Percentiles rank a stretch among this genome's conserved stretches.
Evolutionary conservation across 2,888 invertebrate species (phyloP).

Genomic region (Ectemnius lituratus): DNA sequence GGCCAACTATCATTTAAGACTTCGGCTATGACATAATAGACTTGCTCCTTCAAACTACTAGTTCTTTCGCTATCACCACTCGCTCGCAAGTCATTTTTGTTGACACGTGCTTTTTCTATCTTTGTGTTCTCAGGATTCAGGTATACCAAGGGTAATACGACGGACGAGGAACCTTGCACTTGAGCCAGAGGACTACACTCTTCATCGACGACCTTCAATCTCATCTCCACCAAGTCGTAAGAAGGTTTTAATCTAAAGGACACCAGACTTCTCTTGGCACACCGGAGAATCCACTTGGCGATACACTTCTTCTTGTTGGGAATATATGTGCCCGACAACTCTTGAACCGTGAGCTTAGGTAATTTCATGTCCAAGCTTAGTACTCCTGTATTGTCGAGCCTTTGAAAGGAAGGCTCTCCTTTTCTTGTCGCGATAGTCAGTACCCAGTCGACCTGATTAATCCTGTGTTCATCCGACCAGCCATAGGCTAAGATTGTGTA

Average conservation of each 20-base stretch:
- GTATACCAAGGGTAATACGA: constrained; percentile 57
- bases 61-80: constrained; percentile 4
- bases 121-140: constrained; percentile 10
- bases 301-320: constrained; percentile 57
- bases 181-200: constrained; percentile 32
- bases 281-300: constrained; percentile 45
- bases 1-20: constrained; percentile 77
- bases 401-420: constrained; percentile 51
- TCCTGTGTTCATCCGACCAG: constrained; percentile 38
- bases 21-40: constrained; percentile 65
- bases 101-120: neutral
- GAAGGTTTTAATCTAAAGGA: constrained; percentile 58
- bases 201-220: constrained; percentile 41
- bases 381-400: constrained; percentile 17
- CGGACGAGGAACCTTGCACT: constrained; percentile 38
- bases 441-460: constrained; percentile 59
- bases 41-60: neutral
- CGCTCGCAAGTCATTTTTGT: neutral
- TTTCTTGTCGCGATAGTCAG: constrained; percentile 61
- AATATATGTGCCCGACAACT: constrained; percentile 56
- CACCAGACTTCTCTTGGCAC: constrained; percentile 25
- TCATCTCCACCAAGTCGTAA: constrained; percentile 47
- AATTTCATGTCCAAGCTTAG: constrained; percentile 21
- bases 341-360: constrained; percentile 39
- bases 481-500: constrained; percentile 67